Percentiles rank a stretch among this genome's conserved stretches.
Conservation (phyloP, 2,113 vertebrate genomes). For the Phrynosoma blainvillii region DNA sequence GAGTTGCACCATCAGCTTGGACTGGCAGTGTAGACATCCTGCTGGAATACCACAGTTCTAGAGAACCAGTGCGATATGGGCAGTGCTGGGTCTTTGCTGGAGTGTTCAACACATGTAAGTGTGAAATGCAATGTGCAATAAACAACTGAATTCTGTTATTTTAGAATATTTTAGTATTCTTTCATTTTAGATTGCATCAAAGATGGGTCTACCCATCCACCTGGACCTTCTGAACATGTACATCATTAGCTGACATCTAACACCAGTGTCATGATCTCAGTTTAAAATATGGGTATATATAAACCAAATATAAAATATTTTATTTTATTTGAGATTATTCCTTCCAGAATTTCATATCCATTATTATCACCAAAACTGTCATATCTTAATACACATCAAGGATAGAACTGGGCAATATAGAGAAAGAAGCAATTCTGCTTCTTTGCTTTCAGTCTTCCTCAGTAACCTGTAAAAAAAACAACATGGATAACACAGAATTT, state of each 20-base stretch:
- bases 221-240: not conserved
- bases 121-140: not conserved
- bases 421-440: not conserved
- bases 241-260: not conserved
- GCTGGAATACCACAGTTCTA: slow-evolving; percentile 80
- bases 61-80: slow-evolving; percentile 85
- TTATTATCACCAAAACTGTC: not conserved
- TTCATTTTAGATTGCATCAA: not conserved
- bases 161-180: slow-evolving; percentile 5
- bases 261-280: not conserved
- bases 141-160: not conserved
- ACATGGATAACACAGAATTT: not conserved
- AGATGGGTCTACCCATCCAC: not conserved
- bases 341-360: not conserved
- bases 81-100: slow-evolving; percentile 98
- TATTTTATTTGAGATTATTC: not conserved
- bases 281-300: not conserved
- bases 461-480: not conserved
- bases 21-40: slow-evolving; percentile 95
- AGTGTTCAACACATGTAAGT: slow-evolving; percentile 96
- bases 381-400: not conserved
- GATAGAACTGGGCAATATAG: not conserved
- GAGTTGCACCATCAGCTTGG: slow-evolving; percentile 93
- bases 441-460: not conserved
- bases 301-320: not conserved